Base-by-base conservation (phyloP, 1,140 invertebrate genomes). In the Pseudomyrmex sp. region DNA sequence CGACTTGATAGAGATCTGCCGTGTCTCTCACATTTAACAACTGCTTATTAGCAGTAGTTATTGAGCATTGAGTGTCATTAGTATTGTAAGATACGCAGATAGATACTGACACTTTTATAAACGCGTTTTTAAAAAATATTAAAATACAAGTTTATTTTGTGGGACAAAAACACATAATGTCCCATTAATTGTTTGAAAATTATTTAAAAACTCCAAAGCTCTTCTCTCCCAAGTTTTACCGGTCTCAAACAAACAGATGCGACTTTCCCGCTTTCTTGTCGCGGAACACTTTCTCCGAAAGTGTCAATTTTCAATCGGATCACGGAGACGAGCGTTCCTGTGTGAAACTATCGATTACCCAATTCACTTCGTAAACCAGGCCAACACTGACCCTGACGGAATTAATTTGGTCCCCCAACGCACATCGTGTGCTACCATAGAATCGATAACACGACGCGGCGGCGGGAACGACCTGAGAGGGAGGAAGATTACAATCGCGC, bases 331-430 rank as follows among this genome's bases (percentile, higher is more conserved):
- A 65, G 12, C 12, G 18, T 1, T 50, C 15, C 44, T 10, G 1
- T 4, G 12, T 35, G 35, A 52, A 52, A 20, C 23, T 79, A 69
- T 79, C 35, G 65, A 70, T 59, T 58, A n/a, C 1, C 20, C 76
- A 52, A 35, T 80, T 80, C 20, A 80, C 44, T 20, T 72, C 76
- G 35, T 9, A 70, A 80, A 72, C 15, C 63, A 20, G 63, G 13
- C 50, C 76, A 50, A 26, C 65, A 79, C 56, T 80, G 76, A 80
- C 76, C 76, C 66, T 80, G 76, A 72, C 54, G 44, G 13, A 72
- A 80, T 80, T 72, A 80, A 80, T 72, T 80, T 1, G 76, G 44
- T 50, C 54, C 20, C 76, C 76, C 76, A 48, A 80, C n/a, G 52
- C 65, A 65, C n/a, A 10, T 15, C 35, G 35, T 35, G 35, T 7